Evolutionary conservation across 2,797 vertebrate genomes (phyloP), one percentile per base, ranked within the genome.

Genomic region (Poecile montanus): DNA sequence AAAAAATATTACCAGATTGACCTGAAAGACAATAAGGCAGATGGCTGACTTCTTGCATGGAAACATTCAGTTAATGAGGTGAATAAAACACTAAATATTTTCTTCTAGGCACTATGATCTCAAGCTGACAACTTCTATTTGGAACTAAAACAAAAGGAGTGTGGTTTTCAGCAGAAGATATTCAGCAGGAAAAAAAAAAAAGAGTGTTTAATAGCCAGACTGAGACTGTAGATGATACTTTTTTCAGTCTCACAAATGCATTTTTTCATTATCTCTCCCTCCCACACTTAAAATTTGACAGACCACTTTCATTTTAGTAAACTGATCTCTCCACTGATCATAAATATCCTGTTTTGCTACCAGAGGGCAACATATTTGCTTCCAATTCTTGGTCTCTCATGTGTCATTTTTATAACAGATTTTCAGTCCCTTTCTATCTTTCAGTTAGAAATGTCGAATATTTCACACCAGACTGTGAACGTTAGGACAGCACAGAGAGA

Each of bases 71-170:
- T 47, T 85, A 66, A 68, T 61, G 26, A 77, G 16, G 23, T 58
- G 13, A 79, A 72, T 22, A 71, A 77, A 83, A 60, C 8, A 25
- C 44, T 76, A 66, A 66, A 17, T 88, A 44, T 91, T 76, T 63
- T 94, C 57, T 73, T 66, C 40, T 60, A 87, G 88, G 86, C 45
- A 32, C 63, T 94, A 30, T 16, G 25, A 16, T 85, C 86, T 76
- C 68, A 93, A 65, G 65, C 36, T 67, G 50, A 72, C 70, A 81
- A 65, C n/a, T 91, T 95, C 23, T 48, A 62, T 67, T 72, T 93
- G 75, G 63, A 94, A 57, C 44, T 91, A 45, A 95, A 91, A 58
- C 27, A 94, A 82, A 95, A 87, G 32, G 20, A 91, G 51, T 79
- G 36, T 30, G 47, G 38, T 89, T 85, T 97, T 51, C 32, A 32